Evolutionary conservation across 2,113 vertebrate genomes (phyloP).

Genomic region (Gymnogyps californianus): DNA sequence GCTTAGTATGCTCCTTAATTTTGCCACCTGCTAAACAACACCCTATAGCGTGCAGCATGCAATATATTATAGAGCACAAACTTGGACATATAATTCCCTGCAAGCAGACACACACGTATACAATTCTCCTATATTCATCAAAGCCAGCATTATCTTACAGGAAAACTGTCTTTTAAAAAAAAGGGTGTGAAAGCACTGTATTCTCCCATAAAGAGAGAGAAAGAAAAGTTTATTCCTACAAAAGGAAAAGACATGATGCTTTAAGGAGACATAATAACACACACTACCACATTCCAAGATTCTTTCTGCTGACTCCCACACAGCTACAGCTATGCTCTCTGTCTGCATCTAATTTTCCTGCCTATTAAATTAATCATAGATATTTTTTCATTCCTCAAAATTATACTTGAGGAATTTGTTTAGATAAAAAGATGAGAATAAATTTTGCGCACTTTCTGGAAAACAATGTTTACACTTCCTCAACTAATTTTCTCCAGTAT

Average conservation of each 20-base stretch:
- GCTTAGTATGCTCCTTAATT: background rate
- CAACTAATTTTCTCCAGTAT: background rate
- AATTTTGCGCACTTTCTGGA: background rate
- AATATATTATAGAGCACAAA: background rate
- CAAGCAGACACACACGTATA: background rate
- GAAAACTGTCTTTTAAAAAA: background rate
- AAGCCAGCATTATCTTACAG: background rate
- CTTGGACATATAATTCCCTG: background rate
- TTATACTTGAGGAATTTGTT: background rate
- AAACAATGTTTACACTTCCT: background rate
- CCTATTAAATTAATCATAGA: conserved; percentile 10
- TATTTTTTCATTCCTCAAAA: background rate
- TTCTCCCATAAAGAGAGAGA: background rate
- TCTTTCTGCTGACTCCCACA: background rate
- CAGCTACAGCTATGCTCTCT: background rate
- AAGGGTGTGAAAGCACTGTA: background rate
- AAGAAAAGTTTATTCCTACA: background rate
- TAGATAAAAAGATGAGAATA: background rate
- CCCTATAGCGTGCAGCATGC: background rate
- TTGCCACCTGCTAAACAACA: background rate
- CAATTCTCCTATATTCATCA: background rate
- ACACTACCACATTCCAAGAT: background rate
- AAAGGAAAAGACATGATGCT: background rate
- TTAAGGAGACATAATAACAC: background rate
- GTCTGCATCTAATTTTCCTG: background rate